Conservation (phyloP, 2,797 vertebrate species). For the Cossypha caffra region DNA sequence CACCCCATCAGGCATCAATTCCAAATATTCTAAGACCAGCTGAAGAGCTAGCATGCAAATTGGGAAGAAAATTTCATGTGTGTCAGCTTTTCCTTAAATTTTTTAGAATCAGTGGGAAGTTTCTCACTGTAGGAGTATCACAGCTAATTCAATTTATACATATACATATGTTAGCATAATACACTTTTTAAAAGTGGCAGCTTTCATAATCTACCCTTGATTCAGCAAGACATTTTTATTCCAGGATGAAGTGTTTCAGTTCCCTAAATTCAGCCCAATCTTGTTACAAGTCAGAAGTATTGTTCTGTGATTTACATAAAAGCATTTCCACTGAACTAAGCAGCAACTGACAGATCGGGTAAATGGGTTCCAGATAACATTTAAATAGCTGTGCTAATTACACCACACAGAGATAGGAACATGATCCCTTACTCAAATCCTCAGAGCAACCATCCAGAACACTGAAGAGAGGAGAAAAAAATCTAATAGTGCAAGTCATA, state of each 20-base stretch:
- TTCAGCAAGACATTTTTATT: slow-evolving; percentile 52
- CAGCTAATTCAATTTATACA: slow-evolving; percentile 31
- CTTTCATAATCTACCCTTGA: slow-evolving; percentile 19
- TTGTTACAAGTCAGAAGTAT: slow-evolving; percentile 18
- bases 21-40: not conserved
- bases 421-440: slow-evolving; percentile 15
- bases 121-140: not conserved
- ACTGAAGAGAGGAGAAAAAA: not conserved
- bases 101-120: not conserved
- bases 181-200: not conserved
- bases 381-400: slow-evolving; percentile 58
- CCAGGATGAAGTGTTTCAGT: not conserved
- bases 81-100: not conserved
- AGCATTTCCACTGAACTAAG: slow-evolving; percentile 47
- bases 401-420: slow-evolving; percentile 32
- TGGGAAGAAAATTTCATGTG: not conserved
- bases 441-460: slow-evolving; percentile 28
- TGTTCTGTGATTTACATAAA: slow-evolving; percentile 47
- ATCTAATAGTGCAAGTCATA: not conserved
- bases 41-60: not conserved
- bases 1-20: not conserved
- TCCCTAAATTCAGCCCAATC: slow-evolving; percentile 29
- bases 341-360: slow-evolving; percentile 28
- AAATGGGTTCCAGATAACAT: slow-evolving; percentile 37
- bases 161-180: slow-evolving; percentile 1